These are phyloP conservation scores for Orientallactaga sibirica DNA, from an alignment of 2,797 vertebrate genomes.

Conservation along the genomic window DNA sequence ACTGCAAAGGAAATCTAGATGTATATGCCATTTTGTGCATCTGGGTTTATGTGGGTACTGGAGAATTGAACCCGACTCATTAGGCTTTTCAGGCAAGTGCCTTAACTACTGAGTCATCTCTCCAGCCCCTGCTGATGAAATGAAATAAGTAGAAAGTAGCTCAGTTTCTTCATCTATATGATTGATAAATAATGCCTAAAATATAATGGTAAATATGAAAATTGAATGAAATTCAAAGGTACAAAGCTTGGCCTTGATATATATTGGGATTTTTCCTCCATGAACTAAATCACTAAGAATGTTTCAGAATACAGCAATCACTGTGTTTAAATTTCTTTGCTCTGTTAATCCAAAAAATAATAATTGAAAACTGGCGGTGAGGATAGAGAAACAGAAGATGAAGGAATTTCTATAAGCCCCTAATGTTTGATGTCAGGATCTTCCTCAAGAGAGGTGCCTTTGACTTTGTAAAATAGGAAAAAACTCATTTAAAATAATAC, in stretches of 20 bases:
- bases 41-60: too few relatives aligned
- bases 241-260: not conserved
- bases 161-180: not conserved
- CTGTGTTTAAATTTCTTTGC: not conserved
- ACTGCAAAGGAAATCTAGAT: too few relatives aligned
- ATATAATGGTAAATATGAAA: not conserved
- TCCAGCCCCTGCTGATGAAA: conserved; percentile 52
- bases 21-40: too few relatives aligned
- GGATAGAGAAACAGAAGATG: not conserved
- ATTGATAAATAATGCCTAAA: not conserved
- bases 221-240: not conserved
- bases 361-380: not conserved
- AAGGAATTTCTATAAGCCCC: not conserved
- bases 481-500: not conserved
- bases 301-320: not conserved
- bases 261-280: not conserved
- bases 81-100: too few relatives aligned
- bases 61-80: too few relatives aligned
- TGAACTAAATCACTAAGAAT: not conserved
- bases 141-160: not conserved
- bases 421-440: not conserved
- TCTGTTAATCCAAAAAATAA: conserved; percentile 15
- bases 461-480: not conserved
- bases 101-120: too few relatives aligned
- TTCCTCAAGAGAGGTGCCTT: not conserved